Evolutionary conservation across 2,797 vertebrate species (phyloP).

Genomic region (Cryptoprocta ferox): DNA sequence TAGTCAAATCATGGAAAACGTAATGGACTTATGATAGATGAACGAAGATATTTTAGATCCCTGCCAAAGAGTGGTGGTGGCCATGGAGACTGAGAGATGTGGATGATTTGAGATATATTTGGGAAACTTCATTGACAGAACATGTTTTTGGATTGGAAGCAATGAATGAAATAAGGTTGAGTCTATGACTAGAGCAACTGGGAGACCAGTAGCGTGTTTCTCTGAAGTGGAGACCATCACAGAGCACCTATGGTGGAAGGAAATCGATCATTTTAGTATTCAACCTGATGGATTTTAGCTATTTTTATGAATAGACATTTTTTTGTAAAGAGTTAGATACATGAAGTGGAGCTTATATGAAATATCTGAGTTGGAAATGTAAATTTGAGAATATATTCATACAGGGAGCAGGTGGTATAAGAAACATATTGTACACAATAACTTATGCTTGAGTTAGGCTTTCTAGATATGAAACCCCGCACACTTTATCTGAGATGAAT

Average conservation of each 20-base stretch:
- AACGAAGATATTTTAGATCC: background rate
- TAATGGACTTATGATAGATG: background rate
- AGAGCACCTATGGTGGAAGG: background rate
- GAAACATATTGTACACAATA: background rate
- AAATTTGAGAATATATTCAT: background rate
- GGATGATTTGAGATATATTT: background rate
- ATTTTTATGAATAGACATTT: background rate
- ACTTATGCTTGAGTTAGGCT: background rate
- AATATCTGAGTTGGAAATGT: background rate
- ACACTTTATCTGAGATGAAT: background rate
- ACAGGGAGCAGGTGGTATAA: accelerated
- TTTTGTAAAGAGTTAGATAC: background rate
- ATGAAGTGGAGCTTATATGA: background rate
- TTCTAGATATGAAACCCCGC: background rate
- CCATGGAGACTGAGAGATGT: background rate
- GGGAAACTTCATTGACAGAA: background rate
- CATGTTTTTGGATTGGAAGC: background rate
- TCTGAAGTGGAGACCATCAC: background rate
- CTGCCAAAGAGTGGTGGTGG: background rate
- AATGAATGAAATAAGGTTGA: background rate
- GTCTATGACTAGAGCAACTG: background rate
- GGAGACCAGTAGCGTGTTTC: background rate
- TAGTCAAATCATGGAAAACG: background rate
- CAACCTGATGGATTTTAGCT: background rate
- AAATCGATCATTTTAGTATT: background rate